These are phyloP conservation scores for Marasmarcha lunaedactyla DNA, from an alignment of 2,888 invertebrate genomes.

Conservation along the genomic window DNA sequence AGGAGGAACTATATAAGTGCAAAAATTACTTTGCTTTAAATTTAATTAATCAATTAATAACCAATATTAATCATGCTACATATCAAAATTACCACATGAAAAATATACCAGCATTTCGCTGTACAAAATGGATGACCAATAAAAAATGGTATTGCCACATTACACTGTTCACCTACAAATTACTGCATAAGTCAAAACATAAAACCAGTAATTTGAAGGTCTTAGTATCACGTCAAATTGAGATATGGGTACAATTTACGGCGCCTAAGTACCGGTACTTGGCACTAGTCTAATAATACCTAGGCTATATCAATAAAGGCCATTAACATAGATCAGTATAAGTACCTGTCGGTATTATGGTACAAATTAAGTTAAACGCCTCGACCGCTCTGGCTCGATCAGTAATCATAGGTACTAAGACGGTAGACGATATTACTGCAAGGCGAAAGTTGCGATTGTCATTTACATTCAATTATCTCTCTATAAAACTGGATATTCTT, in stretches of 20 bases:
- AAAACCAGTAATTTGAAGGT: slow-evolving; percentile 43
- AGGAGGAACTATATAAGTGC: too few species aligned
- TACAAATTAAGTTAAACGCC: slow-evolving; percentile 53
- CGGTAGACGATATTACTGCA: slow-evolving; percentile 6
- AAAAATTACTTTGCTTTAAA: too few species aligned
- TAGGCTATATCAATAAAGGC: slow-evolving; percentile 64
- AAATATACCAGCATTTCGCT: too few species aligned
- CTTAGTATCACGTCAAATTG: slow-evolving; percentile 44
- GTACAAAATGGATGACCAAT: slow-evolving; percentile 15
- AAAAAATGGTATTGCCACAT: slow-evolving; percentile 15
- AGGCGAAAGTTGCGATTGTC: too few species aligned
- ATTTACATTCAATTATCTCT: too few species aligned
- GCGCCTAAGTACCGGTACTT: slow-evolving; percentile 16
- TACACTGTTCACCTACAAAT: slow-evolving; percentile 23
- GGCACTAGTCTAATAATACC: slow-evolving; percentile 43
- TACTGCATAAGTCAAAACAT: slow-evolving; percentile 50
- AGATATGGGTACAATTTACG: slow-evolving; percentile 20
- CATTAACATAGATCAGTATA: slow-evolving; percentile 61
- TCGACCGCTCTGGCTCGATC: slow-evolving; percentile 18
- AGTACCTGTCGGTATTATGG: slow-evolving; percentile 51
- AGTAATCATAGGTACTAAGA: slow-evolving; percentile 34
- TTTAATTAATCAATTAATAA: too few species aligned
- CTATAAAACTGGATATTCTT: too few species aligned
- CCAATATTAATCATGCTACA: too few species aligned
- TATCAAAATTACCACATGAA: too few species aligned